Evolutionary conservation across 2,113 vertebrate species (phyloP), one percentile per base, ranked within the genome.

Genomic region (Zosterops pallidus): DNA sequence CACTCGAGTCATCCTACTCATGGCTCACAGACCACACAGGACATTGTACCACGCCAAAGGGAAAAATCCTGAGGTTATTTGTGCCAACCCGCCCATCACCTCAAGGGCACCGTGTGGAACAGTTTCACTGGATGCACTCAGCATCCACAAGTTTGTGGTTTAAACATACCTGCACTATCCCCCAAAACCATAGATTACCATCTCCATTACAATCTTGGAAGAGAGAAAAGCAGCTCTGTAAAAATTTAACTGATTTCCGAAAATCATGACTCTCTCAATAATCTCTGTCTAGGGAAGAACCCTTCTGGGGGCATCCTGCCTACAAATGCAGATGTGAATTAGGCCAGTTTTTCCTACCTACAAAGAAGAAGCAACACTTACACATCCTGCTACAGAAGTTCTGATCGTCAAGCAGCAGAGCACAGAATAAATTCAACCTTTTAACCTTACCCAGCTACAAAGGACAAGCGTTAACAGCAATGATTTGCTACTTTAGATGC

Each of bases 131-230:
- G 14, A 24, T 11, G 28, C 29, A 31, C 2, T 6, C 24, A 28
- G 41, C 42, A 33, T 35, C 35, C 35, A 35, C 0, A 3, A 7
- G 2, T 19, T 11, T 5, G 46, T 49, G 20, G 18, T 16, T 25
- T 46, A 41, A 81, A 7, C 1, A 1, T 4, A 13, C 4, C 53
- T 62, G 1, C 14, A 14, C 25, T 8, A 3, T 4, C 6, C 13
- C 25, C 7, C n/a, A 47, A 59, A 59, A 24, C 0, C 2, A 2
- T 0, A 31, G 31, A 50, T 5, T 55, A 3, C 6, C 9, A 28
- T 14, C 35, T 76, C 20, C 10, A 8, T 39, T 35, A 53, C 9
- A 25, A 2, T 1, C 14, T 5, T 28, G 10, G 16, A 90, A 94
- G 5, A 15, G 2, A 11, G 8, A 60, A 82, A 59, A 39, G 5